phyloP scores from a whole-genome alignment of 2,797 vertebrate genomes.

The Coluber constrictor region DNA sequence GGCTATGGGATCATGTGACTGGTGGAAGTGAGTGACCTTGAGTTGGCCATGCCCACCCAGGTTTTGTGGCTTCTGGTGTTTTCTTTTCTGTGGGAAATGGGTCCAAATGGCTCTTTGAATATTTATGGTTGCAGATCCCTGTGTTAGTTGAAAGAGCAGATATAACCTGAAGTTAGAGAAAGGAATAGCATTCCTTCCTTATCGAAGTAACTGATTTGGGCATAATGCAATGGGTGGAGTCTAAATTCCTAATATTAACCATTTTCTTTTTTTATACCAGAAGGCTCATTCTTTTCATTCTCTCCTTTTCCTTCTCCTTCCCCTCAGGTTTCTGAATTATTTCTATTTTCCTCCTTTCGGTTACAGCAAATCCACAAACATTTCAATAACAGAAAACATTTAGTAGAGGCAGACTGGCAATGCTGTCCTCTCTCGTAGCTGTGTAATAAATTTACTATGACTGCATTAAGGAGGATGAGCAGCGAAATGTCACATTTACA shows the following conservation, averaged over 20 bases:
- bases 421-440: slow-evolving; percentile 33
- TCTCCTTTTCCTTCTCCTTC: no score
- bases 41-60: no score
- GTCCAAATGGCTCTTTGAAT: no score
- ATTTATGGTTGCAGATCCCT: no score
- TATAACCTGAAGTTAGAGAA: background rate
- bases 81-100: no score
- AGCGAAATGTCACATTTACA: slow-evolving; percentile 49
- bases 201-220: background rate
- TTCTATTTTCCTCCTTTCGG: slow-evolving; percentile 7
- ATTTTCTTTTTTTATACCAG: background rate
- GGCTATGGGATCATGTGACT: no score
- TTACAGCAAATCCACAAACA: slow-evolving; percentile 29
- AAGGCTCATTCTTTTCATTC: background rate
- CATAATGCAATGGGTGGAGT: background rate
- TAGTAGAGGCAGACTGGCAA: slow-evolving; percentile 24
- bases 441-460: slow-evolving; percentile 45
- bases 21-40: no score
- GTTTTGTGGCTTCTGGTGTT: no score
- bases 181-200: background rate
- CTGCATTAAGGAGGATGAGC: slow-evolving; percentile 46
- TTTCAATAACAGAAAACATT: slow-evolving; percentile 40
- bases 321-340: slow-evolving; percentile 22
- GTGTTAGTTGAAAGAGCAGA: background rate
- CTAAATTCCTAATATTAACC: background rate